A percentile compares a stretch with the other conserved stretches of the same genome.
Conservation (phyloP, 2,888 invertebrate genomes). For the Lycia hirtaria region DNA sequence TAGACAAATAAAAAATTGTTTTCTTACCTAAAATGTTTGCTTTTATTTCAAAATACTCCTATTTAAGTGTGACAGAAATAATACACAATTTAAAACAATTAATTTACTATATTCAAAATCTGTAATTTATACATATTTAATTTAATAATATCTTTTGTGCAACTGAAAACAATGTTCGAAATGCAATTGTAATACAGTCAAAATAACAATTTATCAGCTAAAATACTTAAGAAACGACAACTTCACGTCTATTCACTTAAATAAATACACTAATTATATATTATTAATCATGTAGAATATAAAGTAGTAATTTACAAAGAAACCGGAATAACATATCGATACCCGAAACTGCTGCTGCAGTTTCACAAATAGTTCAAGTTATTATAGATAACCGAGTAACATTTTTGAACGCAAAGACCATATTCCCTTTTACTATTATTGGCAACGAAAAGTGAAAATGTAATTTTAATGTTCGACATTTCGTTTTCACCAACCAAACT, state of each 20-base stretch:
- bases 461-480: too few species aligned
- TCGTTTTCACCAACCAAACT: too few species aligned
- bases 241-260: neutral
- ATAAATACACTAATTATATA: slow-evolving; percentile 4
- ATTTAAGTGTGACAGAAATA: neutral
- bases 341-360: neutral
- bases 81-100: slow-evolving; percentile 32
- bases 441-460: too few species aligned
- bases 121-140: slow-evolving; percentile 2
- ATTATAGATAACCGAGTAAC: neutral
- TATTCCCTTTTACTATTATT: too few species aligned
- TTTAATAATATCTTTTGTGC: slow-evolving; percentile 29
- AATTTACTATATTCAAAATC: slow-evolving; percentile 33
- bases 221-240: slow-evolving; percentile 1
- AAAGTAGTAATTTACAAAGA: neutral
- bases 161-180: slow-evolving; percentile 20
- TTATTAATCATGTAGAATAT: neutral
- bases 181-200: slow-evolving; percentile 3
- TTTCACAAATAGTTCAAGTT: neutral
- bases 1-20: too few species aligned
- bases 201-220: slow-evolving; percentile 12
- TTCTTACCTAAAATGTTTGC: too few species aligned
- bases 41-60: too few species aligned
- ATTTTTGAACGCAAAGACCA: too few species aligned
- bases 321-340: neutral